phyloP scores from a whole-genome alignment of 2,888 invertebrate genomes.

The Dicyrtomina minuta region DNA sequence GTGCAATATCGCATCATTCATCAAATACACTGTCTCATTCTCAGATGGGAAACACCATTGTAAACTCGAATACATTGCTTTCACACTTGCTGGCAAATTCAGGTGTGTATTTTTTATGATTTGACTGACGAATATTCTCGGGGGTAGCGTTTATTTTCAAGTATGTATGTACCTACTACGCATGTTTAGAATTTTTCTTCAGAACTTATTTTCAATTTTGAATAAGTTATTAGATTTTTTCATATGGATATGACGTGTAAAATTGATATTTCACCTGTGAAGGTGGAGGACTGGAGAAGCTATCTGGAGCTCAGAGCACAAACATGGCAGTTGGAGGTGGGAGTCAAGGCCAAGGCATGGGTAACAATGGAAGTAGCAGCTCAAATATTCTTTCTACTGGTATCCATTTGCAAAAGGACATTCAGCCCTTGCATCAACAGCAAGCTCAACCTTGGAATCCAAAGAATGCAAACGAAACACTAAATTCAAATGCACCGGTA shows the following conservation, averaged over 20 bases:
- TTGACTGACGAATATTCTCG: too few relatives aligned
- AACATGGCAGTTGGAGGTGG: slow-evolving; percentile 11
- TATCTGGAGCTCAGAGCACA: slow-evolving; percentile 21
- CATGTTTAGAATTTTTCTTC: neutral
- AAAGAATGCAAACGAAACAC: slow-evolving; percentile 50
- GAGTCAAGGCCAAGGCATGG: slow-evolving; percentile 15
- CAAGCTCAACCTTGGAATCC: slow-evolving; percentile 49
- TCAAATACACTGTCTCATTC: slow-evolving; percentile 31
- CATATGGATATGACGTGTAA: too few relatives aligned
- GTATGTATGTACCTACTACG: too few relatives aligned
- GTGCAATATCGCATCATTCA: slow-evolving; percentile 60
- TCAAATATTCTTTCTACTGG: slow-evolving; percentile 1
- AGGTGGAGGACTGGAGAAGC: slow-evolving; percentile 36
- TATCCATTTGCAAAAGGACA: slow-evolving; percentile 22
- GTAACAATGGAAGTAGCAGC: slow-evolving; percentile 20
- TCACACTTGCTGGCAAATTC: slow-evolving; percentile 51
- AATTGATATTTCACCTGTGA: neutral
- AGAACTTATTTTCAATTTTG: neutral
- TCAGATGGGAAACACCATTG: slow-evolving; percentile 36
- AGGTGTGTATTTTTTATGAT: slow-evolving; percentile 25
- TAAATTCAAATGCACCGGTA: slow-evolving; percentile 50
- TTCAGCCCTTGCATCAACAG: slow-evolving; percentile 23
- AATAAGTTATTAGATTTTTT: neutral
- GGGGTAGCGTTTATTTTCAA: too few relatives aligned
- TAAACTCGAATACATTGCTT: slow-evolving; percentile 46